Evolutionary conservation across 1,140 invertebrate species (phyloP), one percentile per base, ranked within the genome.

Genomic region (Elymnias hypermnestra): DNA sequence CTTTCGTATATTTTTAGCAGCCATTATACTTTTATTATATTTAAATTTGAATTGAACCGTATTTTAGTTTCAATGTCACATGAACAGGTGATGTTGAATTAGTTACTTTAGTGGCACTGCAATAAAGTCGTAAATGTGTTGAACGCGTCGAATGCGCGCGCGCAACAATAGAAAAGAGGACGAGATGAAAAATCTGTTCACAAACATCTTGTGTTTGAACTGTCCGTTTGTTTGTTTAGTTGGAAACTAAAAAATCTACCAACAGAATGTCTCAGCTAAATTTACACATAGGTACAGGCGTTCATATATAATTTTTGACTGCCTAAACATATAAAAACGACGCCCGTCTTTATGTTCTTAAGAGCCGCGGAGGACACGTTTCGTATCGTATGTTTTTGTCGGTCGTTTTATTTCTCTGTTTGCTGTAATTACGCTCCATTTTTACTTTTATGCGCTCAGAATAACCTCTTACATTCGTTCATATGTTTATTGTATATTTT

Each of bases 221-320:
- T 67, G 69, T 65, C 63, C 54, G 60, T 59, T 48, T 75, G 71
- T 78, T 78, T 78, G 63, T 72, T 70, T 78, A 75, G 72, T 74
- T 79, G 75, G 72, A 62, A 63, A 66, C 62, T 71, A 68, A 69
- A 72, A 70, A 66, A 66, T 61, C 54, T 60, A 65, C 62, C 57
- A 57, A 55, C 59, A 52, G 54, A 68, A 68, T 70, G 60, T 66
- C 63, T 65, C 53, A 58, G 56, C 56, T 64, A 54, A 66, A 77
- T 73, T 72, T 73, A 78, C 60, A 64, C 60, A 54, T 62, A 70
- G 48, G 51, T 49, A 52, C 53, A 31, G 21, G 38, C 45, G 40
- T 49, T 37, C 41, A 62, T 65, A 64, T 59, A 69, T 57, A 57
- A 64, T 60, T 64, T 51, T 55, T 57, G 57, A 58, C 38, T 63